phyloP scores from a whole-genome alignment of 1,140 invertebrate genomes.

The Leptopilina clavipes region DNA sequence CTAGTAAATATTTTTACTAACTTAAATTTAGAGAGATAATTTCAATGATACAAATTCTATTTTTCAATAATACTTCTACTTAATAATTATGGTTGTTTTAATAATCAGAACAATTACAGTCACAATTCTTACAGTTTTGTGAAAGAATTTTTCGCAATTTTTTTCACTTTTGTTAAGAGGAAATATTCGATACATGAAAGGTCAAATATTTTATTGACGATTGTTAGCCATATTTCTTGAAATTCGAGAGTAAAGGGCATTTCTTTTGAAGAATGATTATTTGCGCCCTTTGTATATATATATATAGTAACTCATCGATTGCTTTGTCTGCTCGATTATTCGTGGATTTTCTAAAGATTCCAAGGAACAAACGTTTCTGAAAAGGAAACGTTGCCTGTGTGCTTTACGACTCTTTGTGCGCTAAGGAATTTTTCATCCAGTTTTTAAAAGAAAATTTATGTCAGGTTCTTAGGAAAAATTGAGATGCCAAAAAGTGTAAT shows the following conservation, averaged over 20 bases:
- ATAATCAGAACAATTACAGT: no score
- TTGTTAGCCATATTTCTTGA: constrained; percentile 12
- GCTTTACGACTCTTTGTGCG: constrained; percentile 16
- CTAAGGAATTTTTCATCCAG: constrained; percentile 21
- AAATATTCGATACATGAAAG: no score
- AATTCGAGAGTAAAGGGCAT: background rate
- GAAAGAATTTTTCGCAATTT: no score
- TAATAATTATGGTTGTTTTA: no score
- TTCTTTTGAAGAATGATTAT: constrained; percentile 1
- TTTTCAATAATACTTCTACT: no score
- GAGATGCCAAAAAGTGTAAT: background rate
- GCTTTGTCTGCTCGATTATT: constrained; percentile 25
- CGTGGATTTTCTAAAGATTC: constrained; percentile 25
- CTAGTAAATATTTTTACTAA: no score
- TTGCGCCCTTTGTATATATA: background rate
- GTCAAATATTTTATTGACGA: background rate
- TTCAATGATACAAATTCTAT: no score
- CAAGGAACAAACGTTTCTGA: constrained; percentile 17
- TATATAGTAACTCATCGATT: constrained; percentile 17
- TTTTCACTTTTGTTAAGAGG: no score
- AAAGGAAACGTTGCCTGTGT: constrained; percentile 11
- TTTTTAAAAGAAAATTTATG: background rate
- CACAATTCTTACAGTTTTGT: no score
- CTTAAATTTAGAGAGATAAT: no score
- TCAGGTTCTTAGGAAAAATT: background rate